Base-by-base conservation (phyloP, 2,797 vertebrate species). In the Urosaurus nigricauda region DNA sequence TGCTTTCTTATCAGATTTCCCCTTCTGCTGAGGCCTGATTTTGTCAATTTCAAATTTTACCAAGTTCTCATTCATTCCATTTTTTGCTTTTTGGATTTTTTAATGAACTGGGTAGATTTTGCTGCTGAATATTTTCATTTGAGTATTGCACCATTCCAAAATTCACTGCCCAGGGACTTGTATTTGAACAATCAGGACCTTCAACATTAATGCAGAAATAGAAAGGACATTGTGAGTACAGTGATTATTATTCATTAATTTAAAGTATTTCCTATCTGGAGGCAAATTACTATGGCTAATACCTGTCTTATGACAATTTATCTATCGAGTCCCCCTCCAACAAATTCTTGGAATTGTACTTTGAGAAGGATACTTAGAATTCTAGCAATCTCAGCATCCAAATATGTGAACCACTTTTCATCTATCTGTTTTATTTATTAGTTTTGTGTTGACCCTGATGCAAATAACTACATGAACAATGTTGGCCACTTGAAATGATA, bases 401-500 rank as follows among this genome's bases (percentile, higher is more conserved):
- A 75, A 75, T 13, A 75, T 43, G 37, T 75, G 37, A 92, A 26
- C 86, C 87, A 88, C 79, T 65, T 68, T 90, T 85, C 82, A 84
- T 29, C 24, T 0, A 88, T 43, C 78, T 86, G 8, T 19, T 56
- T 56, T 56, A 16, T 56, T 56, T 14, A 3, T 68, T 68, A 32
- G 51, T 85, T 35, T 29, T 43, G 79, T 17, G 32, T 80, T 85
- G 5, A 29, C 60, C 70, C 85, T 91, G 84, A 68, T 92, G 90
- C 93, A 89, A 14, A 63, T 87, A 87, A 47, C 75, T n/a, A 19
- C 70, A 91, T 21, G 26, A 92, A 88, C 90, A 93, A 87, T 94
- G 95, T 90, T 0, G 0, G 0, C 0, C 12, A 43, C 40, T 78
- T 73, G 83, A 74, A 82, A 2, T 43, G 79, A 91, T 58, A 91